Evolutionary conservation across 2,113 vertebrate genomes (phyloP), one percentile per base, ranked within the genome.

Genomic region (Myrmophylax atrothorax): DNA sequence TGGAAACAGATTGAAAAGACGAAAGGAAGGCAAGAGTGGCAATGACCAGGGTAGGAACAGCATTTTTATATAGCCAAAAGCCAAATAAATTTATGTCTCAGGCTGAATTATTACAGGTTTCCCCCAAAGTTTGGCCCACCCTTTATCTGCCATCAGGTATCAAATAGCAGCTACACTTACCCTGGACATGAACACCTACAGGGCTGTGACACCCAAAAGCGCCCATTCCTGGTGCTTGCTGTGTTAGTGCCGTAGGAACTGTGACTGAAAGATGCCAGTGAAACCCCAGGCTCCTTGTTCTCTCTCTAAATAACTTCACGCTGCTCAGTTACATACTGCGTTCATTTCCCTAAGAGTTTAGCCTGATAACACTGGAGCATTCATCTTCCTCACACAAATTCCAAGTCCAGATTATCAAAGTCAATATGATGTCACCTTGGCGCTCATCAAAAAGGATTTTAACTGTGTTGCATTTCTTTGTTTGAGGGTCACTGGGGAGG

Each of bases 391-490:
- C 38, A n/a, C 38, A 69, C 59, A 89, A 69, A 38, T 84, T 66
- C 73, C 52, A 85, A 90, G 49, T 72, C 69, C 74, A 77, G 69
- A 69, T 85, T 86, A 17, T 40, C 70, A 59, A 77, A 93, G 73
- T 92, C 55, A 56, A 4, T 53, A 69, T 73, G 38, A 46, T 55
- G 47, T 84, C 69, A 75, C 35, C 38, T 60, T 26, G 42, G 52
- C 55, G 87, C 75, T 92, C 75, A 89, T 82, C 29, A 7, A 47
- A 86, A 96, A 91, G 68, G 87, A 92, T 40, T 91, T 94, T 89
- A 92, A 96, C 58, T 60, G 73, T 44, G 17, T 14, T 63, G 14
- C 13, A 23, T 40, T 68, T 77, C 23, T 3, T 0, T 5, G 24
- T 46, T 4, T 12, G 8, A 77, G 25, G 15, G 14, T 82, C 88